Base-by-base conservation (phyloP, 2,113 vertebrate species). In the Corynorhinus townsendii region DNA sequence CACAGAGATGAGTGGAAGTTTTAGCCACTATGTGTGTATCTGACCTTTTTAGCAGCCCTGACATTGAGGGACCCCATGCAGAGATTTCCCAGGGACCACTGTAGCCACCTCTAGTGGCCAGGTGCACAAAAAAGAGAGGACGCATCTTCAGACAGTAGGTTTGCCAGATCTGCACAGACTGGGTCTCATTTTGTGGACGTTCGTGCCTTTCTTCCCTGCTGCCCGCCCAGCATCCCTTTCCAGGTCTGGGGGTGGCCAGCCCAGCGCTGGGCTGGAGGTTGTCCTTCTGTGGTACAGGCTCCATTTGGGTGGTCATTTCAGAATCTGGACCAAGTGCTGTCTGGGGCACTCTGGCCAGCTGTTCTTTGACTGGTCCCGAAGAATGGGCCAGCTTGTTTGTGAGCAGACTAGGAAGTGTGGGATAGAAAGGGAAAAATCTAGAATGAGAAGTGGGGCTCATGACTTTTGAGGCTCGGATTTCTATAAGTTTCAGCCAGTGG, bases 381-480 rank as follows among this genome's bases (percentile, higher is more conserved):
- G 94, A 83, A 40, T 47, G 59, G 77, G 30, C 66, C 40, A 19
- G 73, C 90, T 22, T 91, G 85, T 72, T 30, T 79, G 64, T 1
- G 38, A 93, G 79, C 71, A 2, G n/a, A 71, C n/a, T 5, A 35
- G 73, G 85, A 79, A 64, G 54, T 91, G 40, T 33, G 82, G 68
- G 66, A 15, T 28, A 20, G 86, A 72, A 82, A 69, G 10, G 28
- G 45, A 80, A 35, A 47, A 22, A 15, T 80, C 49, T 28, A 52
- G 54, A 79, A 17, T 11, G 30, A 52, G 45, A 22, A 52, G 64
- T 56, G 56, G 45, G 71, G 43, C 83, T 77, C 15, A 1, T 0
- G 66, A 69, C 86, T 90, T 95, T 71, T 77, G 47, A 24, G 82
- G 56, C 87, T 90, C 68, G 62, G n/a, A 35, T 95, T 92, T 89